Evolutionary conservation across 2,797 vertebrate genomes (phyloP).

Genomic region (Sarcoramphus papa): DNA sequence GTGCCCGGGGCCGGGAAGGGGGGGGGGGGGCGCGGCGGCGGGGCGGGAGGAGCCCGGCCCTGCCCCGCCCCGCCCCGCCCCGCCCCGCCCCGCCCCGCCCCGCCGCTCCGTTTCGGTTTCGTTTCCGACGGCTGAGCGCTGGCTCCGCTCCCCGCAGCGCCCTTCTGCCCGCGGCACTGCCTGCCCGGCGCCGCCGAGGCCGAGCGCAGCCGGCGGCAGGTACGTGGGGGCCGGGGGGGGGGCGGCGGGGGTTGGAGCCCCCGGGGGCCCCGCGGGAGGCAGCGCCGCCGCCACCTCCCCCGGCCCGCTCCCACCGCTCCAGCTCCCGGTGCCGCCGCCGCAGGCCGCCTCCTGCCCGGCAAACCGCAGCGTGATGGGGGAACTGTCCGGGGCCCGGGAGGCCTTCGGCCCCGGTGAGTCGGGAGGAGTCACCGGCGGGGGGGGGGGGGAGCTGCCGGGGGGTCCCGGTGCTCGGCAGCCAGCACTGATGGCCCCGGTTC

Average conservation of each 20-base stretch:
- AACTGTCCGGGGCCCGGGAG: neutral
- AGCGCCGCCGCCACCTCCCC: neutral
- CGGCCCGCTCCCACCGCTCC: neutral
- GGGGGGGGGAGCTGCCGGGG: too few species aligned
- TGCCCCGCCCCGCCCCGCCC: too few species aligned
- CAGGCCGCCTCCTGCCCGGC: neutral
- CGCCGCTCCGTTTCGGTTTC: neutral
- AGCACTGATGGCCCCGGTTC: accelerated
- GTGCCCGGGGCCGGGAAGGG: neutral
- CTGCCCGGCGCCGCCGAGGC: neutral
- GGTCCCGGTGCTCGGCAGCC: neutral
- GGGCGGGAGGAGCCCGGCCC: too few species aligned
- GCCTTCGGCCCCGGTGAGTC: neutral
- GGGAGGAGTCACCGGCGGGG: too few species aligned
- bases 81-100: neutral
- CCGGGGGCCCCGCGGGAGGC: neutral
- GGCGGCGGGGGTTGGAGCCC: neutral
- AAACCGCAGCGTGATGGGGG: neutral
- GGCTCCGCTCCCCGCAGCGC: neutral
- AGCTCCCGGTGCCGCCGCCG: neutral
- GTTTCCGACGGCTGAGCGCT: neutral
- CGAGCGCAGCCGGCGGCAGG: neutral
- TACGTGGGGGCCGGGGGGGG: neutral
- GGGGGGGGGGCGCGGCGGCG: too few species aligned
- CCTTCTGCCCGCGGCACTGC: neutral